Conservation (phyloP, 2,888 invertebrate species). For the Drosophila nr. perissopoda region DNA sequence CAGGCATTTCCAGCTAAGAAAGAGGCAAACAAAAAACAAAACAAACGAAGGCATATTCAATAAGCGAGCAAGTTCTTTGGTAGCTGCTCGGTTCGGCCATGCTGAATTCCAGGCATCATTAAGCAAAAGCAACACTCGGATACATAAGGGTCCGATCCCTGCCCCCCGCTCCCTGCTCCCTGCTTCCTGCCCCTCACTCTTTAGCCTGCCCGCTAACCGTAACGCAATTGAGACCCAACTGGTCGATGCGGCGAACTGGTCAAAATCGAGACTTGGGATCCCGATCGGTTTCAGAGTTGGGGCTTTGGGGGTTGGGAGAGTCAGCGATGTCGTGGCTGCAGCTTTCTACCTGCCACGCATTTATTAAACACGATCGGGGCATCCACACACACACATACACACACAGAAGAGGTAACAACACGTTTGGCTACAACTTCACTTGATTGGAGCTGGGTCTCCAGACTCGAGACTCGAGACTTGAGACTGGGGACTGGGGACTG, state of each 20-base stretch:
- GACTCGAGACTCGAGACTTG: constrained; percentile 8
- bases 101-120: constrained; percentile 82
- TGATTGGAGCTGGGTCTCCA: constrained; percentile 60
- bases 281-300: constrained; percentile 15
- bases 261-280: constrained; percentile 44
- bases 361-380: constrained; percentile 74
- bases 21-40: constrained; percentile 13
- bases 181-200: not conserved
- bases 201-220: constrained; percentile 5
- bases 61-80: constrained; percentile 53
- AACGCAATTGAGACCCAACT: constrained; percentile 60
- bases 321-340: constrained; percentile 31
- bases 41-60: constrained; percentile 50
- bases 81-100: constrained; percentile 72
- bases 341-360: constrained; percentile 78
- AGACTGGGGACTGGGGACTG: constrained; percentile 31
- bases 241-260: constrained; percentile 54
- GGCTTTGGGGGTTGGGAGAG: constrained; percentile 6
- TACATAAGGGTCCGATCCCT: constrained; percentile 67
- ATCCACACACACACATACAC: not conserved
- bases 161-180: not conserved
- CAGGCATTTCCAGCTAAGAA: constrained; percentile 43
- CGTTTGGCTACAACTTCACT: constrained; percentile 77
- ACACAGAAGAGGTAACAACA: constrained; percentile 53
- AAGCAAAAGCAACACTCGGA: constrained; percentile 66